phyloP scores from a whole-genome alignment of 2,888 invertebrate genomes.

The Acanthosepion lycidas region DNA sequence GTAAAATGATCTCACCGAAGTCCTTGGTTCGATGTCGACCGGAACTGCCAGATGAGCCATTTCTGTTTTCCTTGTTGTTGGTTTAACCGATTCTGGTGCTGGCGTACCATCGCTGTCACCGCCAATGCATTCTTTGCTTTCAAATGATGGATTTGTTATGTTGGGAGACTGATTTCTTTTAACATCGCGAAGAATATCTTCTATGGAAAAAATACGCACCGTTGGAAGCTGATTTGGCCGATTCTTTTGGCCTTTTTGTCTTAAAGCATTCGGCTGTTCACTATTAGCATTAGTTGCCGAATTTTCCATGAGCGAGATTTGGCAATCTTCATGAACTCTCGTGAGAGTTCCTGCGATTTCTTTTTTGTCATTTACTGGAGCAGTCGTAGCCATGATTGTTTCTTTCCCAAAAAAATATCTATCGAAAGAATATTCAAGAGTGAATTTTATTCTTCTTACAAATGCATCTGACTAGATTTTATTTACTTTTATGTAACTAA shows the following conservation, averaged over 20 bases:
- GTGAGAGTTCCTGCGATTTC: neutral
- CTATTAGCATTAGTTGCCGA: neutral
- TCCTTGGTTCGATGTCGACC: neutral
- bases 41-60: neutral
- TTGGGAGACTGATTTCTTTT: neutral
- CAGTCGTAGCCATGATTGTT: neutral
- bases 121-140: neutral
- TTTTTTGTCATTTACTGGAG: neutral
- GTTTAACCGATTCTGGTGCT: neutral
- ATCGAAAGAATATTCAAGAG: neutral
- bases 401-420: neutral
- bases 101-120: neutral
- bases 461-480: no score
- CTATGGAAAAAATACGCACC: conserved; percentile 35
- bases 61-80: neutral
- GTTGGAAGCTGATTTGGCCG: neutral
- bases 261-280: neutral
- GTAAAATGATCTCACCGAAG: neutral
- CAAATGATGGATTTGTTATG: neutral
- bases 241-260: neutral
- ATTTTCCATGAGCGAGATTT: neutral
- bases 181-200: conserved; percentile 40
- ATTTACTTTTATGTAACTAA: no score
- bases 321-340: neutral
- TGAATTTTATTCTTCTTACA: no score